phyloP scores from a whole-genome alignment of 1,140 invertebrate species.

The Zelostemma sp. region DNA sequence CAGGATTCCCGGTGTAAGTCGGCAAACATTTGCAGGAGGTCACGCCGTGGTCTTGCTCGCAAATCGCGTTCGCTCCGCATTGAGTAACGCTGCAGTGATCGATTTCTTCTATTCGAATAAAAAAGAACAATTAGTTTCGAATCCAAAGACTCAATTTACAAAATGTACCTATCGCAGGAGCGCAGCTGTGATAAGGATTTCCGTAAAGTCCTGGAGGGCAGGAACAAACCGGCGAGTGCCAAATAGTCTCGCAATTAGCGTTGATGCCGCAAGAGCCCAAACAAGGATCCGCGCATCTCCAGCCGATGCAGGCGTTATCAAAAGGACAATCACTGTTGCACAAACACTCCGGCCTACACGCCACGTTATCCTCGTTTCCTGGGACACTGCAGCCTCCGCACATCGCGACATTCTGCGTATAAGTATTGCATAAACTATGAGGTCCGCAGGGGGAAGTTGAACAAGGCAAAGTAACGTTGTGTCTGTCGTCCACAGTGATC shows the following conservation, averaged over 20 bases:
- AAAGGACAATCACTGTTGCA: constrained; percentile 83
- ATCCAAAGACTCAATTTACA: too few relatives aligned
- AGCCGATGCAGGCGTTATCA: constrained; percentile 81
- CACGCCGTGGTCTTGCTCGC: constrained; percentile 72
- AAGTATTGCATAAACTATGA: constrained; percentile 76
- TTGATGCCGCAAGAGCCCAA: constrained; percentile 80
- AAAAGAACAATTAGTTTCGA: too few relatives aligned
- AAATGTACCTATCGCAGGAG: constrained; percentile 43
- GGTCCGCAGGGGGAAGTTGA: constrained; percentile 82
- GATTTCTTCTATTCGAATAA: too few relatives aligned
- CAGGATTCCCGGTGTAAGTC: constrained; percentile 80
- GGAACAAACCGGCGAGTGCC: constrained; percentile 83
- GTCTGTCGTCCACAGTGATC: constrained; percentile 68
- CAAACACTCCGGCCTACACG: constrained; percentile 83
- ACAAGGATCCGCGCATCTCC: constrained; percentile 83
- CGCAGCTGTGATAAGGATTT: constrained; percentile 86
- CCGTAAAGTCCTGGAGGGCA: constrained; percentile 81
- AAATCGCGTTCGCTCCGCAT: constrained; percentile 83
- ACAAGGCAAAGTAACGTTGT: constrained; percentile 78
- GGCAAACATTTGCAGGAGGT: constrained; percentile 77
- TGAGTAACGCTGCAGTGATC: constrained; percentile 78
- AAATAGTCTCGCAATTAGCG: constrained; percentile 79
- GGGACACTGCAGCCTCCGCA: constrained; percentile 82
- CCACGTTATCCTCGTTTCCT: constrained; percentile 76
- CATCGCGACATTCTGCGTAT: constrained; percentile 79